These are phyloP conservation scores for Heptranchias perlo DNA, from an alignment of 2,113 vertebrate genomes.

Conservation along the genomic window DNA sequence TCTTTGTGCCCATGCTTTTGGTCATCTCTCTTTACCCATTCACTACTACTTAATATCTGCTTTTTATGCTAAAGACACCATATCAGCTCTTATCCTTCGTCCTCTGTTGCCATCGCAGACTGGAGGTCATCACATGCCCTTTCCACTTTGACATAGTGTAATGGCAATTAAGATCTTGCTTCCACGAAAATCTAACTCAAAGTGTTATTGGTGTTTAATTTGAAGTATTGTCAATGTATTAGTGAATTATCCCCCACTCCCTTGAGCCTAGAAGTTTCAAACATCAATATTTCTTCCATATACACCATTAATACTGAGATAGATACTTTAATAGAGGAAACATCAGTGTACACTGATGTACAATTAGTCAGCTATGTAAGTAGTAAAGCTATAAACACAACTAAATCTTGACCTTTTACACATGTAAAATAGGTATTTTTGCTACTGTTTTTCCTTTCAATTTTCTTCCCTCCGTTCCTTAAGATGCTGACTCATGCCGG, in stretches of 20 bases:
- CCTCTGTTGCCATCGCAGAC: background rate
- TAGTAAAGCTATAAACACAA: too few species aligned
- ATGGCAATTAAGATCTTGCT: background rate
- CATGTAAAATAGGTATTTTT: background rate
- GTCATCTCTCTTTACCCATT: background rate
- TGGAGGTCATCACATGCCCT: background rate
- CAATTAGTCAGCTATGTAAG: background rate
- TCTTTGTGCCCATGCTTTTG: background rate
- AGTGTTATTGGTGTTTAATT: slow-evolving; percentile 5
- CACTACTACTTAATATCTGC: background rate
- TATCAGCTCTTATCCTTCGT: background rate
- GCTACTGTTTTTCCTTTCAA: background rate
- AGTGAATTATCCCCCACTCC: background rate
- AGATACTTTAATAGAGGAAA: background rate
- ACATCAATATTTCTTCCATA: background rate
- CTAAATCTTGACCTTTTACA: background rate
- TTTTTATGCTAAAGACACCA: background rate
- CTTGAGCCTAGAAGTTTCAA: background rate
- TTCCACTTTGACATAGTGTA: background rate
- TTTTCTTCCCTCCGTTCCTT: background rate
- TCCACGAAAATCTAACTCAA: background rate
- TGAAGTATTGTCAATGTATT: background rate
- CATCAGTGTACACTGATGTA: background rate
- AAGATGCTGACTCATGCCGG: background rate
- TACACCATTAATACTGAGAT: background rate